Base-by-base conservation (phyloP, 2,113 vertebrate genomes). In the Indicator indicator region DNA sequence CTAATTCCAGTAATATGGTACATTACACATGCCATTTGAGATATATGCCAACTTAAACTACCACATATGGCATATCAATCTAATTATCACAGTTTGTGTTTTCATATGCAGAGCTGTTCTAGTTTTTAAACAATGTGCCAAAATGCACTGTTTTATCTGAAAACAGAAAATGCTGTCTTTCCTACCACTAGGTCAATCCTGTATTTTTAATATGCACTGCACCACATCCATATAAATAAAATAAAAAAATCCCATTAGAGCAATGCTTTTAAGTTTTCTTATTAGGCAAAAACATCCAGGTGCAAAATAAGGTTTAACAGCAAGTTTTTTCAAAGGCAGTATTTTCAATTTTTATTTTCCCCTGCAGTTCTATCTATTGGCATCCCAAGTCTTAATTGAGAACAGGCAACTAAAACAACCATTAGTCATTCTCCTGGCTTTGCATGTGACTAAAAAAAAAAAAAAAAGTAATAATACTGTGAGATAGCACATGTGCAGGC, bases 31-130 rank as follows among this genome's bases (percentile, higher is more conserved):
- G 90, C 55, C 89, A 97, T 94, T 79, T 97, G 73, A 97, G 79
- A 96, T 96, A 96, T 75, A 97, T 90, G 94, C 94, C 96, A 97
- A 94, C 55, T 87, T 95, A 94, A 96, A 96, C 80, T 87, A 88
- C 86, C 94, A 96, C 95, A 97, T 96, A 97, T 79, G 95, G 96
- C 93, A 91, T 71, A 95, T 88, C 70, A 80, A 89, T 76, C 82
- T 95, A 95, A 97, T 97, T 96, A 97, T 96, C 95, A 97, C 96
- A 97, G 96, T 97, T 94, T 97, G 94, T 97, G 96, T 96, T 98
- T 97, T 95, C 95, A 95, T 94, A 94, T 75, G 50, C 68, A 94
- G 89, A 95, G 82, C 96, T 91, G 70, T 73, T 96, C 81, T 96
- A 93, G 90, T 88, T 97, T 96, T 97, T 96, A 97, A 98, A 97